Conservation (phyloP, 2,888 invertebrate genomes). For the Eurytoma californica region DNA sequence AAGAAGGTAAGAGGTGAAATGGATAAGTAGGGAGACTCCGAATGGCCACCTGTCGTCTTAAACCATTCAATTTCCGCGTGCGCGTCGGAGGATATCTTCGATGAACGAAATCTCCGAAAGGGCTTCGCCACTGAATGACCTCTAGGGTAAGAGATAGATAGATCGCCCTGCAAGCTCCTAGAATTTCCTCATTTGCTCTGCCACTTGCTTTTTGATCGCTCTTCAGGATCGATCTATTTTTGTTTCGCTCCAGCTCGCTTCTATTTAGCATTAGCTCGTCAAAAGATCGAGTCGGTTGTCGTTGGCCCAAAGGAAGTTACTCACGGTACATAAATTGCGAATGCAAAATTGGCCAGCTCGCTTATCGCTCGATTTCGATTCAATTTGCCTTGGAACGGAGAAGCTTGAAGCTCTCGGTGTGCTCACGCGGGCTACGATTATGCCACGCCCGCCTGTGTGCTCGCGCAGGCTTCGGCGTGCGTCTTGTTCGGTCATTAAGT, state of each 20-base stretch:
- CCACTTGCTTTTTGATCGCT: neutral
- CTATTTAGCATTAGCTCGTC: slow-evolving; percentile 15
- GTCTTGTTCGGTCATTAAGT: slow-evolving; percentile 26
- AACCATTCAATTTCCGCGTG: slow-evolving; percentile 54
- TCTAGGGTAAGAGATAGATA: slow-evolving; percentile 27
- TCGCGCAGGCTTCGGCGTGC: neutral
- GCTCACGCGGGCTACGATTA: slow-evolving; percentile 27
- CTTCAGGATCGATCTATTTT: too few relatives aligned
- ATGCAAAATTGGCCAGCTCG: slow-evolving; percentile 23
- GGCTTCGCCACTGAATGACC: slow-evolving; percentile 11
- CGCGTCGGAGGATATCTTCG: slow-evolving; percentile 19
- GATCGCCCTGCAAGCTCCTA: slow-evolving; percentile 29
- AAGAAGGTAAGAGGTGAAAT: neutral
- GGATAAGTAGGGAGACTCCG: neutral
- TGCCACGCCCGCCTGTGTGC: neutral
- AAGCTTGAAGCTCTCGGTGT: slow-evolving; percentile 4
- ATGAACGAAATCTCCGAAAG: slow-evolving; percentile 24
- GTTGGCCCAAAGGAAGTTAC: slow-evolving; percentile 49
- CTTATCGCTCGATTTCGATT: slow-evolving; percentile 54
- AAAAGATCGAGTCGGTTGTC: slow-evolving; percentile 17
- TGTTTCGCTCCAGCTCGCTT: neutral
- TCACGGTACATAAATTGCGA: slow-evolving; percentile 52
- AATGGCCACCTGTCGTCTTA: slow-evolving; percentile 61
- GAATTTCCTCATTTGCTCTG: neutral
- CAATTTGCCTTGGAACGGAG: slow-evolving; percentile 38